A percentile compares a stretch with the other conserved stretches of the same genome.
phyloP scores from a whole-genome alignment of 2,113 vertebrate genomes.

The Salminus brasiliensis region DNA sequence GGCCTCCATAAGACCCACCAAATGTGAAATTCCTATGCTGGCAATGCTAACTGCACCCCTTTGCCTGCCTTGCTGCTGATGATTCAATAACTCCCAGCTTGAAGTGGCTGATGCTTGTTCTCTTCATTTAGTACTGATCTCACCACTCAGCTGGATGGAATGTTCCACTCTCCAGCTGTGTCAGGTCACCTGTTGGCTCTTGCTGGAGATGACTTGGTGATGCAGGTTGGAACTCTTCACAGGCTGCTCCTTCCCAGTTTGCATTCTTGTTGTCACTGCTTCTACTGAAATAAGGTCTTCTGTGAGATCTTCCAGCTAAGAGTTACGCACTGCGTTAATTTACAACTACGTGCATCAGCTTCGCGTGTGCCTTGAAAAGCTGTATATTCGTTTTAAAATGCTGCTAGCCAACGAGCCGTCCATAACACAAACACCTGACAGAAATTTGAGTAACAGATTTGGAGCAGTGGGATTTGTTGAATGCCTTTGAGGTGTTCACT shows the following conservation, averaged over 20 bases:
- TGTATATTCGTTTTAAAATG: too few species aligned
- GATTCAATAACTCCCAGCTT: not conserved
- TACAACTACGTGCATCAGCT: too few species aligned
- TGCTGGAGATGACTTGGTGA: conserved; percentile 19
- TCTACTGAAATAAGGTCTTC: not conserved
- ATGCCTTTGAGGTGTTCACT: not conserved
- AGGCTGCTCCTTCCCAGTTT: not conserved
- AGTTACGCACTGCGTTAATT: not conserved
- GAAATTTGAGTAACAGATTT: not conserved
- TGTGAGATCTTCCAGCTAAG: not conserved
- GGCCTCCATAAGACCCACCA: too few species aligned
- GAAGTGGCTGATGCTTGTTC: not conserved
- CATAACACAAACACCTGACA: not conserved
- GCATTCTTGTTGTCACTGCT: not conserved
- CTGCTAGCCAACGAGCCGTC: too few species aligned
- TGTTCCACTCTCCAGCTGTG: conserved; percentile 33
- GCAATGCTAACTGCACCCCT: not conserved
- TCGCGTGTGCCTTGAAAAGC: too few species aligned
- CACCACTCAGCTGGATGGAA: conserved; percentile 26
- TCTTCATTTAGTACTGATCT: conserved; percentile 11
- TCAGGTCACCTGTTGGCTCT: conserved; percentile 39
- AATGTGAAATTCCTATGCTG: not conserved
- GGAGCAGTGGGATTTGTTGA: not conserved
- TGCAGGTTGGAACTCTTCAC: not conserved
- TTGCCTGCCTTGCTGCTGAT: not conserved